Percentiles rank a stretch among this genome's conserved stretches.
Conservation (phyloP, 2,888 invertebrate species). For the Meteorus cinctellus region DNA sequence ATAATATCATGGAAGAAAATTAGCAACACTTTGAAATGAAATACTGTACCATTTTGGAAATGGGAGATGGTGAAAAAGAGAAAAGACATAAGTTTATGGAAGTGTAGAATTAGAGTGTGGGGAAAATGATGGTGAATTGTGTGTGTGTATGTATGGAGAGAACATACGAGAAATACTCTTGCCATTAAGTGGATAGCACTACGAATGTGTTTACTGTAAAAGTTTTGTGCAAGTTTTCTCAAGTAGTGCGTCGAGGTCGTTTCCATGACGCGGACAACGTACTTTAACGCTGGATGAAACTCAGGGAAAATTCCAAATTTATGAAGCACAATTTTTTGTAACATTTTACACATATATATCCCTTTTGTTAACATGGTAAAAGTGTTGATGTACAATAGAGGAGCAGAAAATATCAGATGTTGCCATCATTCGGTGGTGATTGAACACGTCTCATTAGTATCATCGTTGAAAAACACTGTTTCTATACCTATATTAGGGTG, state of each 20-base stretch:
- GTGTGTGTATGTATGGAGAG: not conserved
- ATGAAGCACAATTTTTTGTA: slow-evolving; percentile 43
- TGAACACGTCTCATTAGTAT: not conserved
- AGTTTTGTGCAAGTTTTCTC: slow-evolving; percentile 54
- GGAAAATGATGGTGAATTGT: not conserved
- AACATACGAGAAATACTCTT: not conserved
- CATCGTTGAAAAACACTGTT: not conserved
- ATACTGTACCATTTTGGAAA: not conserved
- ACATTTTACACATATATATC: not conserved
- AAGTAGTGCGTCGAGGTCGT: slow-evolving; percentile 51
- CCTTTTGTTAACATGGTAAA: slow-evolving; percentile 2
- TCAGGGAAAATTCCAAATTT: slow-evolving; percentile 48
- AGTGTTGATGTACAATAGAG: not conserved
- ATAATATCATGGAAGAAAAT: not conserved
- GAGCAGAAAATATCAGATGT: not conserved
- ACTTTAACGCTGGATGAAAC: slow-evolving; percentile 47
- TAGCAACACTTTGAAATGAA: not conserved
- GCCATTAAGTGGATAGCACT: slow-evolving; percentile 31
- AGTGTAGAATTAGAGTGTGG: not conserved
- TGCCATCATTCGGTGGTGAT: not conserved
- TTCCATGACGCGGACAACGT: slow-evolving; percentile 50
- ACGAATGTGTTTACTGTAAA: slow-evolving; percentile 63
- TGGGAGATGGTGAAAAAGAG: not conserved
- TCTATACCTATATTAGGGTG: not conserved
- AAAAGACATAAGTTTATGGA: not conserved